These are phyloP conservation scores for Chamaetylas fuelleborni DNA, from an alignment of 2,113 vertebrate species.

Conservation along the genomic window DNA sequence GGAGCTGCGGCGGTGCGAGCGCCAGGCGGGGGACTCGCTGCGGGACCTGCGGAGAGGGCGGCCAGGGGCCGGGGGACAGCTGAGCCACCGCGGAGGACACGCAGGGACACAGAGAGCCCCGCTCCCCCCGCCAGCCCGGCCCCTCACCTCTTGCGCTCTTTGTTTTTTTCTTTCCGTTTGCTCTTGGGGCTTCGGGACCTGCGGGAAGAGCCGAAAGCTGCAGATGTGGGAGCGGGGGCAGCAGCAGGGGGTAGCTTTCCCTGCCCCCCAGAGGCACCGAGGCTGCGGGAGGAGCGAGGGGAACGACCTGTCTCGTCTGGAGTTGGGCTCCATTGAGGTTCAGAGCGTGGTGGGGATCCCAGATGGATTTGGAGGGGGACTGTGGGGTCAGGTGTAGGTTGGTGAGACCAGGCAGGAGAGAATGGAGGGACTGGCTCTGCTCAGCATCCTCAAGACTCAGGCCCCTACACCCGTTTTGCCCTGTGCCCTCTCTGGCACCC, in stretches of 20 bases:
- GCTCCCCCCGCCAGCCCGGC: rapidly evolving
- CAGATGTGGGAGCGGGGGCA: rapidly evolving
- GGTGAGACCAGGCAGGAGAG: neutral
- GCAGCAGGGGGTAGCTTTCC: neutral
- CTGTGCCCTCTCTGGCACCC: rapidly evolving
- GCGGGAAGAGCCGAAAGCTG: conserved; percentile 39
- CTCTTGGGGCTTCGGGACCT: conserved; percentile 92
- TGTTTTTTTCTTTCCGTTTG: conserved; percentile 96
- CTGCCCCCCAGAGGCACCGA: neutral
- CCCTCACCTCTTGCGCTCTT: conserved; percentile 91
- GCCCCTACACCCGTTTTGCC: rapidly evolving
- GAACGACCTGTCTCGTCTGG: neutral
- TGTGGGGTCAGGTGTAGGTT: neutral
- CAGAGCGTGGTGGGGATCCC: rapidly evolving
- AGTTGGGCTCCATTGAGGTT: neutral
- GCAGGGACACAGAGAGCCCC: neutral
- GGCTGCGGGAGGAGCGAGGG: neutral
- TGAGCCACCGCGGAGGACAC: neutral
- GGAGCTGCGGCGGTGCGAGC: conserved; percentile 86
- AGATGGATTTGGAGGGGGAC: neutral
- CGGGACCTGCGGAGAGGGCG: conserved; percentile 77
- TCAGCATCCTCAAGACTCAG: rapidly evolving
- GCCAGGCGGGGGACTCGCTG: conserved; percentile 81
- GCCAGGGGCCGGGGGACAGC: neutral
- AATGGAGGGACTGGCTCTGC: neutral